Evolutionary conservation across 2,113 vertebrate genomes (phyloP).

Genomic region (Gavia stellata): DNA sequence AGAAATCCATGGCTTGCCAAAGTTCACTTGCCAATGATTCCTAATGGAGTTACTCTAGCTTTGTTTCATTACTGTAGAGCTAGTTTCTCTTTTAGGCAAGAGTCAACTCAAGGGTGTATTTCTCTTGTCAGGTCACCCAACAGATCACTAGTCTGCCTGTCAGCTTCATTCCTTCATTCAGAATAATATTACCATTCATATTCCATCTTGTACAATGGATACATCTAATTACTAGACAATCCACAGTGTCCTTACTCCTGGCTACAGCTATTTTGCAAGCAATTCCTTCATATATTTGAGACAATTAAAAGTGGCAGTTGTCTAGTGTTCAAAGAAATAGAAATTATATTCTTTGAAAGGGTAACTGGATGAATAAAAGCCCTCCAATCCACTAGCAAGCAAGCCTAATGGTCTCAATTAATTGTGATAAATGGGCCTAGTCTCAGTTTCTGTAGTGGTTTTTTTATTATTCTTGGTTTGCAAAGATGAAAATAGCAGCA

Average conservation of each 20-base stretch:
- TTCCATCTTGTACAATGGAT: background rate
- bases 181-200: background rate
- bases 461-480: background rate
- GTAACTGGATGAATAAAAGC: background rate
- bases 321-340: background rate
- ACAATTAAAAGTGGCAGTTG: conserved; percentile 5
- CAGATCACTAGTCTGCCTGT: background rate
- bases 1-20: background rate
- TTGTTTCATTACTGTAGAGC: background rate
- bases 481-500: background rate
- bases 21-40: background rate
- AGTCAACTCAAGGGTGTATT: background rate
- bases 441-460: background rate
- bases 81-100: background rate
- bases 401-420: background rate
- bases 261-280: background rate
- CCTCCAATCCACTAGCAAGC: background rate
- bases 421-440: background rate
- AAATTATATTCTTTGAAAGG: background rate
- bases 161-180: conserved; percentile 7
- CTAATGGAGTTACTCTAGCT: background rate
- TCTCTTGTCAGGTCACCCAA: background rate
- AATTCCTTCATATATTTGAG: background rate
- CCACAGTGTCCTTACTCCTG: background rate
- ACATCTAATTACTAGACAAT: conserved; percentile 13